Evolutionary conservation across 2,113 vertebrate species (phyloP).

Genomic region (Oxyura jamaicensis): DNA sequence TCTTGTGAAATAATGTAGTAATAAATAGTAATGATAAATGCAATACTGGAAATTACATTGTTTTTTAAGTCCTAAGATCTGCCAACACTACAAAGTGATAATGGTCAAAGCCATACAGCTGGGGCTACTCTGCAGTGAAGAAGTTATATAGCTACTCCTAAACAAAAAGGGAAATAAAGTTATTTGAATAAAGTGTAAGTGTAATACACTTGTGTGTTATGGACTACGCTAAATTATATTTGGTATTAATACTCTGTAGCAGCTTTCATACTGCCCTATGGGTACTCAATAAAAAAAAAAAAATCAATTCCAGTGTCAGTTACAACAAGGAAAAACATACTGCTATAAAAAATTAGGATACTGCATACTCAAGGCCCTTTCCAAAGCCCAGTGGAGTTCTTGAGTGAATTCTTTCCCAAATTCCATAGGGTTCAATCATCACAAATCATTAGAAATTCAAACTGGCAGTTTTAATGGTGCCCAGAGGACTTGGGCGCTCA

Average conservation of each 20-base stretch:
- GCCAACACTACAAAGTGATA: neutral
- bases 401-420: neutral
- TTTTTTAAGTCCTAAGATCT: neutral
- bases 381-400: neutral
- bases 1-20: neutral
- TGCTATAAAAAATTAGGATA: neutral
- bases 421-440: neutral
- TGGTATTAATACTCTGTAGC: neutral
- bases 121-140: neutral
- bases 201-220: neutral
- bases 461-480: neutral
- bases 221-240: neutral
- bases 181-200: neutral
- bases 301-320: neutral
- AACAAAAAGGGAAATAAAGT: neutral
- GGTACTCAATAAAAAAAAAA: neutral
- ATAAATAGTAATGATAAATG: neutral
- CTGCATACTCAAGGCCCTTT: neutral
- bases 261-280: neutral
- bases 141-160: neutral
- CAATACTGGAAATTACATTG: too few species aligned
- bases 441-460: neutral
- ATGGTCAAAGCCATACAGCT: neutral
- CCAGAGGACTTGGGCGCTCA: neutral
- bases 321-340: neutral